Percentiles rank a stretch among this genome's conserved stretches.
Conservation (phyloP, 2,888 invertebrate species). For the Habroteleia sp. region DNA sequence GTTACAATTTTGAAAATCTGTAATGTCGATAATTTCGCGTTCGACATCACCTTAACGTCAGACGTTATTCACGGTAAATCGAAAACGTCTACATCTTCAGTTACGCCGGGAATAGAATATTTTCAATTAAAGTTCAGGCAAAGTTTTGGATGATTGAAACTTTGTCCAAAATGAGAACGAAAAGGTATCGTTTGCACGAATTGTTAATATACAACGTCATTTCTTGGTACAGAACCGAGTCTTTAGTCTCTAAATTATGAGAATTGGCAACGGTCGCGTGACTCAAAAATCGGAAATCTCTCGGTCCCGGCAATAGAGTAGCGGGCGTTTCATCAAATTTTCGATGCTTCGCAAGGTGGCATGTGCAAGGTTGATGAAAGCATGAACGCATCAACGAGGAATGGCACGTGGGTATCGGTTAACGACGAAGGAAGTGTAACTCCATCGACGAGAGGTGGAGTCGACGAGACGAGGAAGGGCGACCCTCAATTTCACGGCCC, state of each 20-base stretch:
- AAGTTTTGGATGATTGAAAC: constrained; percentile 27
- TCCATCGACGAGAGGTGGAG: constrained; percentile 51
- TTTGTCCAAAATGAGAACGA: constrained; percentile 20
- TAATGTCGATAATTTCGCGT: too few relatives aligned
- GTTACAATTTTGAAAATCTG: too few relatives aligned
- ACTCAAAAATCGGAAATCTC: constrained; percentile 2
- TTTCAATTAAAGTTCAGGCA: constrained; percentile 37
- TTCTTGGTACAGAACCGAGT: constrained; percentile 16
- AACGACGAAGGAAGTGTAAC: constrained; percentile 55
- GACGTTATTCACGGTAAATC: constrained; percentile 6
- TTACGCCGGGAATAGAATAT: constrained; percentile 32
- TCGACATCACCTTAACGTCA: too few relatives aligned
- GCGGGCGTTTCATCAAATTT: constrained; percentile 10
- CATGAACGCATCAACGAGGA: constrained; percentile 37
- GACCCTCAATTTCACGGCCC: constrained; percentile 79
- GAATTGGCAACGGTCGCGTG: constrained; percentile 23
- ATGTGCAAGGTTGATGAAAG: constrained; percentile 33
- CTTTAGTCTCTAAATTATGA: constrained; percentile 11
- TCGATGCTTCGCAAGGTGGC: constrained; percentile 6
- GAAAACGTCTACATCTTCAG: constrained; percentile 23
- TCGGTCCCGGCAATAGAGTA: neutral
- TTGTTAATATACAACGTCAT: constrained; percentile 22
- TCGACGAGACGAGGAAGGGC: constrained; percentile 65
- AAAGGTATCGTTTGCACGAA: neutral
- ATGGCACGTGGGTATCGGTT: constrained; percentile 60